Evolutionary conservation across 1,140 invertebrate species (phyloP), one percentile per base, ranked within the genome.

Genomic region (Rhopalosiphum padi): DNA sequence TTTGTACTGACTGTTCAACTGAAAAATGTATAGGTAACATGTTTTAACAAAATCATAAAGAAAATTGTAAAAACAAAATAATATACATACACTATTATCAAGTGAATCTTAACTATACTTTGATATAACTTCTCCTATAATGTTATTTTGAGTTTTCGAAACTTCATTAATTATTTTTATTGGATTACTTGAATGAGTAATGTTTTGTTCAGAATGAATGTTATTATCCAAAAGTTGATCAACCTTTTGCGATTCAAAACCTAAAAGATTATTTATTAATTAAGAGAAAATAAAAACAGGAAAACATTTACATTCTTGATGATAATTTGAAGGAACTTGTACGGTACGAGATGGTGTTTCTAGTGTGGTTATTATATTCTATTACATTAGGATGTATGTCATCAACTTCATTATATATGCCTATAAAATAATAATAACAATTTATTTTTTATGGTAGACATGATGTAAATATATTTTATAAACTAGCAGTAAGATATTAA

Each of bases 261-360:
- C 77, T 35, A 82, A 82, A 82, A 82, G 18, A 82, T 82, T 82
- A 82, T 82, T 82, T 82, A 82, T 82, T 82, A 82, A 82, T 35
- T 35, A 35, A 82, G 77, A 37, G 0, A 82, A 82, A 82, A 82
- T 51, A 51, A 55, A 55, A 8, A 55, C 53, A 25, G 53, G 53
- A 55, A 55, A 8, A 55, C 7, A 55, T 55, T 82, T 6, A 82
- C 77, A 82, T 82, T 82, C n/a, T 82, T 82, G 77, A 35, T 82
- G 6, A 82, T 82, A 35, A 7, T 82, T 35, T 35, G 77, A 82
- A 82, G 77, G n/a, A 35, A 82, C 6, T 82, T 35, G n/a, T 82
- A 82, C n/a, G 15, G 5, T 15, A 82, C 18, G 37, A 35, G n/a
- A 82, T 82, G 77, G 4, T 82, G n/a, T 82, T 82, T 82, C 77